phyloP scores from a whole-genome alignment of 2,888 invertebrate genomes.

The Meganola albula region DNA sequence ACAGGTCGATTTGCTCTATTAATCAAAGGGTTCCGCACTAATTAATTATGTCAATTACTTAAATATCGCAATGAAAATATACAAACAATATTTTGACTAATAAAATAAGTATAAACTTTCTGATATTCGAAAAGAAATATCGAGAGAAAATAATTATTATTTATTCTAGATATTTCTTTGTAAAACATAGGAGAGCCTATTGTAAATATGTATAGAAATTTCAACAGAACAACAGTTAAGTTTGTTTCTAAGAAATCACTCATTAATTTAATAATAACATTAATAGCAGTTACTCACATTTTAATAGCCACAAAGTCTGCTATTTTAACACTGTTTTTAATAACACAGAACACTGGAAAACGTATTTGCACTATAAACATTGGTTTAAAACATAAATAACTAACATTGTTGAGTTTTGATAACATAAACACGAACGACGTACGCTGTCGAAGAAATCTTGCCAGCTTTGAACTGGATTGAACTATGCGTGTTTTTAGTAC shows the following conservation, averaged over 20 bases:
- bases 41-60: slow-evolving; percentile 17
- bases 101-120: too few species aligned
- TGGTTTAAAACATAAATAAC: slow-evolving; percentile 46
- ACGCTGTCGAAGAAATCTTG: slow-evolving; percentile 31
- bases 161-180: too few species aligned
- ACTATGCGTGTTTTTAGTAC: slow-evolving; percentile 53
- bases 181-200: too few species aligned
- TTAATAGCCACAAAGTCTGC: slow-evolving; percentile 24
- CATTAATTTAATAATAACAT: too few species aligned
- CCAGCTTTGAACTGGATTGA: slow-evolving; percentile 35
- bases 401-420: slow-evolving; percentile 44
- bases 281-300: slow-evolving; percentile 29
- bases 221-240: too few species aligned
- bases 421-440: slow-evolving; percentile 40
- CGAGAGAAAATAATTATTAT: too few species aligned
- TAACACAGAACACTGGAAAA: slow-evolving; percentile 30
- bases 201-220: too few species aligned
- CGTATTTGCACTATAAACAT: slow-evolving; percentile 32
- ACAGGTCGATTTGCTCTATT: slow-evolving; percentile 13
- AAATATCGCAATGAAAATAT: too few species aligned
- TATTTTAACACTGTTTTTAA: slow-evolving; percentile 33
- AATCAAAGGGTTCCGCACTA: slow-evolving; percentile 25
- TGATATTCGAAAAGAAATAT: too few species aligned
- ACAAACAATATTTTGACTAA: too few species aligned
- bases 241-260: too few species aligned